Evolutionary conservation across 1,140 invertebrate genomes (phyloP).

Genomic region (Sycobia sp.): DNA sequence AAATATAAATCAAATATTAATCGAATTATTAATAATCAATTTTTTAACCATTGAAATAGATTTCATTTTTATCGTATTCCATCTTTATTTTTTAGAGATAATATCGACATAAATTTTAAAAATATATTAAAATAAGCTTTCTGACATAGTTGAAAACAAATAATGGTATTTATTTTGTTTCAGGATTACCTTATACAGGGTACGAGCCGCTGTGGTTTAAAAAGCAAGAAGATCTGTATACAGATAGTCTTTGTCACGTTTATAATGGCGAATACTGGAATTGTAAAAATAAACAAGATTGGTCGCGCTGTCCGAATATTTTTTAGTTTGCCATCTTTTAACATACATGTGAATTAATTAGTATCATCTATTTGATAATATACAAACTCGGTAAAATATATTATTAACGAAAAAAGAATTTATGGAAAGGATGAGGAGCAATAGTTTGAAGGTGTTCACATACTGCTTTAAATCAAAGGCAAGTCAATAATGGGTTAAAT

Average conservation of each 20-base stretch:
- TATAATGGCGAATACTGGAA: conserved; percentile 94
- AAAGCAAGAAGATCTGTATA: conserved; percentile 78
- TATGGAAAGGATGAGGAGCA: conserved; percentile 7
- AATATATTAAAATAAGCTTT: no score
- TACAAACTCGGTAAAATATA: not conserved
- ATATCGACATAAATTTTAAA: no score
- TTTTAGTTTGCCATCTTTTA: conserved; percentile 66
- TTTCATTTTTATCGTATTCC: no score
- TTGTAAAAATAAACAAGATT: conserved; percentile 86
- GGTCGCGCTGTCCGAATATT: conserved; percentile 91
- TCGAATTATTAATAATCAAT: no score
- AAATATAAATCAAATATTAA: no score
- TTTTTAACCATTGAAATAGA: no score
- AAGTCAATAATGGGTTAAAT: conserved; percentile 33
- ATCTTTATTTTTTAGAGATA: no score
- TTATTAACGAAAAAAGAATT: conserved; percentile 6
- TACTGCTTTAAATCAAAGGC: conserved; percentile 28
- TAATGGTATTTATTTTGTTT: not conserved
- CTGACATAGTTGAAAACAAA: conserved; percentile 15
- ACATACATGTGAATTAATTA: conserved; percentile 18
- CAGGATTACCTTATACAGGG: conserved; percentile 74
- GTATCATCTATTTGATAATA: conserved; percentile 15
- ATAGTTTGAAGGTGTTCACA: conserved; percentile 1
- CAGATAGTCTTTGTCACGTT: conserved; percentile 82
- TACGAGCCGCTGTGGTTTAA: conserved; percentile 93